Evolutionary conservation across 2,888 invertebrate genomes (phyloP), one percentile per base, ranked within the genome.

Genomic region (Cheilosia scutellata): DNA sequence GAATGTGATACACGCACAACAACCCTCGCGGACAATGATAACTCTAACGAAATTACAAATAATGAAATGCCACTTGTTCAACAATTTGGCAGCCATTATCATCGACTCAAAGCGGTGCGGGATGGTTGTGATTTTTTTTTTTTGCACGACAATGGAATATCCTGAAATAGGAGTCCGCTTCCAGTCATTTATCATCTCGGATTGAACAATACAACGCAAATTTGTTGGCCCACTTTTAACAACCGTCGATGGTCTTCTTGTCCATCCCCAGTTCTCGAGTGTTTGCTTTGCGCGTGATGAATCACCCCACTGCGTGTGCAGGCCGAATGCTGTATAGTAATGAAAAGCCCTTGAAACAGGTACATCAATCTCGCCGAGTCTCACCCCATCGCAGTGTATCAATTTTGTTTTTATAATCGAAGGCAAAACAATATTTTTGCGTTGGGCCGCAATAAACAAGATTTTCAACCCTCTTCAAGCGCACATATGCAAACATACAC

Each of bases 41-140:
- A 66, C 53, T 62, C 62, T 82, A 82, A 82, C 68, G 62, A 60
- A 75, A 70, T 82, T 75, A 75, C 75, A 82, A 74, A 75, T 75
- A 82, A 82, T 82, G 82, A 82, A 82, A 82, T 75, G 75, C 68
- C 82, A 82, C 82, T 82, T 82, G 82, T 82, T 82, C 75, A 75
- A 68, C 79, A 80, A 80, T 80, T 80, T 80, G 72, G 74, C 60
- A 60, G 66, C 66, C 74, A 80, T 80, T 80, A 80, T 80, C 74
- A 74, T 49, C 37, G 72, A 51, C 40, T 58, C 37, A 16, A 25
- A 37, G 20, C 29, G 11, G 60, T 16, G 53, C 51, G 40, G 16
- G 51, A 37, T 55, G 53, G 33, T 29, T 51, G 40, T 60, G 49
- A 65, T 68, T 76, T 66, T 55, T 72, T 55, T 63, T 53, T 57